Base-by-base conservation (phyloP, 1,140 invertebrate genomes). In the Latrodectus geometricus region DNA sequence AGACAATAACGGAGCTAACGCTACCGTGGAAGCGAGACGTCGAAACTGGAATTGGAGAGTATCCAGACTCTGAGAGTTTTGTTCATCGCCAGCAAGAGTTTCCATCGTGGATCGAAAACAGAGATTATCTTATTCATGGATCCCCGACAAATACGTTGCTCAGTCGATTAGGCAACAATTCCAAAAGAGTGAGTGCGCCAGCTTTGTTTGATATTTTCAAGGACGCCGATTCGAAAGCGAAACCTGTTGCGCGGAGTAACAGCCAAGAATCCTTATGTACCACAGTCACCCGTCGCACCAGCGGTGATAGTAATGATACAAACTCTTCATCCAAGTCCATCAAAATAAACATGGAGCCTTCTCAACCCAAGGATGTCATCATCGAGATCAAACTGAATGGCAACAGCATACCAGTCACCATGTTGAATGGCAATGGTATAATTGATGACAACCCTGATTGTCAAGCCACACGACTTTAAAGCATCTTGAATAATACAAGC, bases 81-180 rank as follows among this genome's bases (percentile, higher is more conserved):
- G 76, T 84, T n/a, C 49, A 96, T 14, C 94, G 95, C 89, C 96
- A 97, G 91, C 94, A 94, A 82, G 96, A 97, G 90, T 97, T 97
- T 91, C 96, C 96, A 17, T 94, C 95, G 4, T 97, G 96, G 96
- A 96, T 96, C 75, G 95, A 95, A 3, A 97, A 97, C 90, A 97
- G 97, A 90, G 96, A 98, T 90, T 97, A 97, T 90, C 65, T 75
- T 21, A 20, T 75, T 11, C 97, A 97, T 90, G 96, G 94, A 91
- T 97, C 96, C 69, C 96, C 96, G 4, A 96, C 96, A 17, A 95
- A 96, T 52, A 97, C 96, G 66, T 96, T 97, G 91, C 92, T 97
- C 92, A 95, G 96, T 11, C 69, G 86, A 23, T 20, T 89, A 12
- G 77, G 76, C 9, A 75, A 50, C 12, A 23, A 50, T 14, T 54